A percentile compares a stretch with the other conserved stretches of the same genome.
Evolutionary conservation across 2,888 invertebrate species (phyloP).

Genomic region (Periphyllus acericola): DNA sequence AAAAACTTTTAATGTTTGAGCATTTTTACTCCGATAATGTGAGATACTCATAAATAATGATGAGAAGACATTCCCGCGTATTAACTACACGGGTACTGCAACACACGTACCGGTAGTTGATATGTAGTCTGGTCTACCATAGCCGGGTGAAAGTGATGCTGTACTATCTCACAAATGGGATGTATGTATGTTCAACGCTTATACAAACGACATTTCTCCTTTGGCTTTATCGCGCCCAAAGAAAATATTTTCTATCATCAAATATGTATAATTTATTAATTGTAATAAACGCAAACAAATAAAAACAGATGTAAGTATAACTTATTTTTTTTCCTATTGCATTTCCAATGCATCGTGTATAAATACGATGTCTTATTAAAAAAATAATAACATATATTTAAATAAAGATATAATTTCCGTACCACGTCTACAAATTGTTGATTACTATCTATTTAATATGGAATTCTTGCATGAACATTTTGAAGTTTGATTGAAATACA

Average conservation of each 20-base stretch:
- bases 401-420: too few species aligned
- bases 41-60: conserved; percentile 10
- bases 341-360: too few species aligned
- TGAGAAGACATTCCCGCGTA: conserved; percentile 46
- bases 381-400: too few species aligned
- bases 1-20: conserved; percentile 5
- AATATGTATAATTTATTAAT: background rate
- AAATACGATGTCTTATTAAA: too few species aligned
- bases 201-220: conserved; percentile 48
- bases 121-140: conserved; percentile 7
- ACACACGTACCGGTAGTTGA: background rate
- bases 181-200: background rate
- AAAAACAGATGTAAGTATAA: background rate
- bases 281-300: background rate
- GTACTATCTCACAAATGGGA: conserved; percentile 13
- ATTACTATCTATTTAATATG: too few species aligned
- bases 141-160: conserved; percentile 49
- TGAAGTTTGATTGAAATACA: too few species aligned
- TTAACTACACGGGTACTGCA: conserved; percentile 50
- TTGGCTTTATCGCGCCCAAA: conserved; percentile 18
- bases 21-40: background rate
- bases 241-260: conserved; percentile 22
- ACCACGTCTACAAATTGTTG: too few species aligned
- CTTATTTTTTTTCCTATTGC: too few species aligned
- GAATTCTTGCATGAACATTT: too few species aligned